These are phyloP conservation scores for Calypte anna DNA, from an alignment of 2,113 vertebrate species.

Conservation along the genomic window DNA sequence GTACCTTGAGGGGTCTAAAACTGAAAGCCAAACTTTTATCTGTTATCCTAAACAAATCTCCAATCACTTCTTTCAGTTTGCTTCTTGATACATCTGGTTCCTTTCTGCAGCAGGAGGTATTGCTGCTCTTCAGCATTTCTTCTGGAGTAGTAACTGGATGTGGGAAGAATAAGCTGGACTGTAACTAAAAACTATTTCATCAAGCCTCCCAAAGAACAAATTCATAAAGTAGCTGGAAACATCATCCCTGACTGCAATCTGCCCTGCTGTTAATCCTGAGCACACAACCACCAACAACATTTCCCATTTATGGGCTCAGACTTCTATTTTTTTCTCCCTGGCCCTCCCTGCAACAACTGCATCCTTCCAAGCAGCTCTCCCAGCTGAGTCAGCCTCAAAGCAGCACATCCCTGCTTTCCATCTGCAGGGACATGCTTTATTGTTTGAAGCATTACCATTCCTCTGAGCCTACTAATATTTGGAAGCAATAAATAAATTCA, in stretches of 20 bases:
- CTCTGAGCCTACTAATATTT: not conserved
- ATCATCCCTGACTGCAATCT: not conserved
- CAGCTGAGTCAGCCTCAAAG: not conserved
- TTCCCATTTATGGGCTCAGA: slow-evolving; percentile 17
- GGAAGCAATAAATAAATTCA: slow-evolving; percentile 19
- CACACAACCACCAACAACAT: not conserved
- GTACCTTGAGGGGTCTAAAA: not conserved
- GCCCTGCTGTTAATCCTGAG: slow-evolving; percentile 5
- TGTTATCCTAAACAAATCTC: not conserved
- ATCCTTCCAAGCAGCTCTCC: not conserved
- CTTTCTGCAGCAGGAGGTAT: not conserved
- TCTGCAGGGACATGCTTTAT: fast-evolving
- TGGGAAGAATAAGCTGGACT: not conserved
- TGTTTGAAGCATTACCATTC: not conserved
- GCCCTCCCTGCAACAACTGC: not conserved
- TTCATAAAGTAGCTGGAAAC: slow-evolving; percentile 7
- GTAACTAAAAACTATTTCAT: not conserved
- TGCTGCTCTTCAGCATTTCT: not conserved
- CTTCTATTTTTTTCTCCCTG: not conserved
- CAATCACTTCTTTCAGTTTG: not conserved
- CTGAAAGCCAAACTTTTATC: not conserved
- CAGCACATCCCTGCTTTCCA: not conserved
- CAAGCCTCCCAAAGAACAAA: slow-evolving; percentile 26
- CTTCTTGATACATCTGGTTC: not conserved
- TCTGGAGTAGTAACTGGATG: not conserved